These are phyloP conservation scores for Diplodus puntazzo DNA, from an alignment of 2,797 vertebrate genomes.

Conservation along the genomic window DNA sequence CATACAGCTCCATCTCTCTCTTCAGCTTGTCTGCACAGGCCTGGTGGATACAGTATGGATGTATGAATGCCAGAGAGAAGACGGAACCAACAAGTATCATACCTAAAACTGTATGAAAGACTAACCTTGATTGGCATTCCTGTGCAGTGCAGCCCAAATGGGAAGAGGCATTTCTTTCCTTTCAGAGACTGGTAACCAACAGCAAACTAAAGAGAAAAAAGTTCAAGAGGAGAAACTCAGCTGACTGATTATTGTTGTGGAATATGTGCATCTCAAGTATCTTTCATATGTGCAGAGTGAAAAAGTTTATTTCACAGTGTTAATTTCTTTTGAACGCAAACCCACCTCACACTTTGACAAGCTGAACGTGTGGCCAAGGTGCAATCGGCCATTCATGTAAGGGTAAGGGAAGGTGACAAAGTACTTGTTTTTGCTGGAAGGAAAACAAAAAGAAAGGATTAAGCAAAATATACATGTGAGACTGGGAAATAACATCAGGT, in stretches of 20 bases:
- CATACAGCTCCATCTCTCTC: conserved; percentile 96
- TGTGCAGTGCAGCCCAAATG: conserved; percentile 97
- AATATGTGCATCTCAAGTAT: background rate
- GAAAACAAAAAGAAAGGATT: background rate
- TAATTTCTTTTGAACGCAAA: background rate
- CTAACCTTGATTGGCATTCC: conserved; percentile 99
- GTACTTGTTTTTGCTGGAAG: conserved; percentile 91
- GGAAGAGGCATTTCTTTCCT: conserved; percentile 94
- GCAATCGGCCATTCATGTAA: conserved; percentile 98
- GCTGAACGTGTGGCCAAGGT: conserved; percentile 97
- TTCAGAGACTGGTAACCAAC: conserved; percentile 94
- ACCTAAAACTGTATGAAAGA: too few relatives aligned
- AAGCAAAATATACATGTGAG: background rate
- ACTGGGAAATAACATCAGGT: background rate
- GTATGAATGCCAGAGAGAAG: background rate
- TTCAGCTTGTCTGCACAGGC: conserved; percentile 99
- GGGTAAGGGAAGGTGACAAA: conserved; percentile 97
- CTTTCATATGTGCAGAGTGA: background rate
- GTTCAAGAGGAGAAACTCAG: conserved; percentile 24
- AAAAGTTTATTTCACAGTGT: background rate
- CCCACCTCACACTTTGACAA: conserved; percentile 98
- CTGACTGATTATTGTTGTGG: background rate
- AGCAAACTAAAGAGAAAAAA: conserved; percentile 86
- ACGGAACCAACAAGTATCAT: too few relatives aligned
- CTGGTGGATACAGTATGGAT: conserved; percentile 72